These are phyloP conservation scores for Barnardius zonarius DNA, from an alignment of 2,113 vertebrate genomes.

Conservation along the genomic window DNA sequence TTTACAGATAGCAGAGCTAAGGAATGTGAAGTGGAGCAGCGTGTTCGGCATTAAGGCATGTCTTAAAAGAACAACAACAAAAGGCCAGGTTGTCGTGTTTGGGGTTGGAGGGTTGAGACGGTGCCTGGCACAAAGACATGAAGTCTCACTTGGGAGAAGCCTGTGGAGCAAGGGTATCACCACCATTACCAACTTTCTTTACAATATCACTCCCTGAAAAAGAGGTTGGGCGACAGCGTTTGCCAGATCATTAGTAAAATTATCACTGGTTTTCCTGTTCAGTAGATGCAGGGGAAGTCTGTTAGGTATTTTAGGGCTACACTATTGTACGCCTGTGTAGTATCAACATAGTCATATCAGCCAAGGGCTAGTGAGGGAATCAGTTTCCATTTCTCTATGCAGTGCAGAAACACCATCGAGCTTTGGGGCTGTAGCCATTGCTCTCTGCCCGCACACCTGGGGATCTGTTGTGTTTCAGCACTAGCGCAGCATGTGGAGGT, in stretches of 20 bases:
- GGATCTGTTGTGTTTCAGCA: rapidly evolving
- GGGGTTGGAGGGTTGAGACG: neutral
- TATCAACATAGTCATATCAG: rapidly evolving
- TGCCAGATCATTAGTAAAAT: neutral
- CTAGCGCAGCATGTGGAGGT: rapidly evolving
- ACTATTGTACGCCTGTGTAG: rapidly evolving
- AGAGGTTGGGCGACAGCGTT: neutral
- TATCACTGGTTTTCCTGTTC: neutral
- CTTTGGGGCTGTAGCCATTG: rapidly evolving
- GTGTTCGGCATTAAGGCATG: neutral
- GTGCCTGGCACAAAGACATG: neutral
- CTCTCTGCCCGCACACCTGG: neutral
- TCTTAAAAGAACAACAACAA: neutral
- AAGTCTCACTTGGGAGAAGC: neutral
- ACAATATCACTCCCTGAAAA: rapidly evolving
- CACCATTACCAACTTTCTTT: neutral
- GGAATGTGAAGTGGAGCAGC: neutral
- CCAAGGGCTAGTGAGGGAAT: neutral
- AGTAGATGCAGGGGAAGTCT: neutral
- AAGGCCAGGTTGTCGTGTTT: neutral
- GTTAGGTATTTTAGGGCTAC: neutral
- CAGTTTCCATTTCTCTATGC: rapidly evolving
- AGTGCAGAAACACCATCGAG: rapidly evolving
- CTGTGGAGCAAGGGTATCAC: neutral
- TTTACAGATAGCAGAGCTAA: neutral